Evolutionary conservation across 2,888 invertebrate species (phyloP).

Genomic region (Perizoma affinitatum): DNA sequence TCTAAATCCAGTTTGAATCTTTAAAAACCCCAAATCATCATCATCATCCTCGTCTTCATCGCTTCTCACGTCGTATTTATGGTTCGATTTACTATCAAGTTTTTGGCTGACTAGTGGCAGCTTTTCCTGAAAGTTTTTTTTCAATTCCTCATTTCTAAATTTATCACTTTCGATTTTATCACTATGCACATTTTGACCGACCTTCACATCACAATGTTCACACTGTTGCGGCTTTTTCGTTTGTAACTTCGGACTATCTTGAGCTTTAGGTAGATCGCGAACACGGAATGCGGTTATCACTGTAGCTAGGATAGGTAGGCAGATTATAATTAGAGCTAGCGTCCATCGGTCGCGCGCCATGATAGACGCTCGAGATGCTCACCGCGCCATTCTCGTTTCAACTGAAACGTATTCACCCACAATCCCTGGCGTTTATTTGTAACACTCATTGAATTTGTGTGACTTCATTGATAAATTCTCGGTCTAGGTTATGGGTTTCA

Average conservation of each 20-base stretch:
- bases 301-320: conserved; percentile 75
- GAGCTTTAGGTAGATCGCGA: conserved; percentile 72
- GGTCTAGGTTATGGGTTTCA: conserved; percentile 58
- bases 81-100: conserved; percentile 46
- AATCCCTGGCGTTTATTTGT: conserved; percentile 65
- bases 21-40: conserved; percentile 39
- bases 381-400: conserved; percentile 75
- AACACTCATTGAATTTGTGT: conserved; percentile 60
- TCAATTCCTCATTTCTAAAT: conserved; percentile 60
- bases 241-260: conserved; percentile 50
- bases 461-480: conserved; percentile 66
- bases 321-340: conserved; percentile 78
- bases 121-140: conserved; percentile 61
- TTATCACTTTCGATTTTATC: conserved; percentile 70
- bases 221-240: conserved; percentile 64
- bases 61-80: conserved; percentile 52
- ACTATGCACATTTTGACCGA: conserved; percentile 62
- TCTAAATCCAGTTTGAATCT: conserved; percentile 46
- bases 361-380: conserved; percentile 69
- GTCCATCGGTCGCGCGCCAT: conserved; percentile 79
- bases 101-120: conserved; percentile 55
- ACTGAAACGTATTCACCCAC: conserved; percentile 65
- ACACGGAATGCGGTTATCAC: conserved; percentile 82
- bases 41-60: conserved; percentile 57
- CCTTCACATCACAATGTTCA: conserved; percentile 74